Percentiles rank a stretch among this genome's conserved stretches.
phyloP scores from a whole-genome alignment of 2,797 vertebrate genomes.

The Strix occidentalis region DNA sequence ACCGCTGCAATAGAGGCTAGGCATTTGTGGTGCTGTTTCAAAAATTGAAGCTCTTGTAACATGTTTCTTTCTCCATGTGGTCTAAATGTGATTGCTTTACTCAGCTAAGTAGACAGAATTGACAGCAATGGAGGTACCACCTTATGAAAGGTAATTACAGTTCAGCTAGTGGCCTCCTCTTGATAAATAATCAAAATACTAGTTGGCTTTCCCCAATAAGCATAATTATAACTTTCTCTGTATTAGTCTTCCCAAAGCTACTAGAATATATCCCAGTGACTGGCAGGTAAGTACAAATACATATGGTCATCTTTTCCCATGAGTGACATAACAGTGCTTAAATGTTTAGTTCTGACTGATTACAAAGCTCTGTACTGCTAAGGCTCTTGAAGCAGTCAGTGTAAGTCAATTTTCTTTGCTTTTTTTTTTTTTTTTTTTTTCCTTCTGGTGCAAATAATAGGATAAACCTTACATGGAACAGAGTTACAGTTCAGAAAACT shows the following conservation, averaged over 20 bases:
- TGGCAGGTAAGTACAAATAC: not conserved
- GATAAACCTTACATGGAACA: not conserved
- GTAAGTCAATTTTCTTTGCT: not conserved
- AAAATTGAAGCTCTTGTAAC: not conserved
- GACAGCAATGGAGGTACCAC: not conserved
- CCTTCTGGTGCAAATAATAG: not conserved
- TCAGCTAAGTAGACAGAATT: not conserved
- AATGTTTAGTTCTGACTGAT: not conserved
- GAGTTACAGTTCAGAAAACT: not conserved
- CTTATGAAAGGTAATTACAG: not conserved
- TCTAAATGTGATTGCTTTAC: not conserved
- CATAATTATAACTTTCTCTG: not conserved
- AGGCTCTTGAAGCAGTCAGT: not conserved
- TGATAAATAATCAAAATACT: not conserved
- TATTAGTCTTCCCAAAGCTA: not conserved
- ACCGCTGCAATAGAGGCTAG: not conserved
- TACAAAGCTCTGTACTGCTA: not conserved
- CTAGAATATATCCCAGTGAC: not conserved
- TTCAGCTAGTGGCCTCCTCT: not conserved
- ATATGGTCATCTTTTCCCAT: not conserved
- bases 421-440: not conserved
- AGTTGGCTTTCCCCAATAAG: not conserved
- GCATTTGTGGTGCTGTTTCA: not conserved
- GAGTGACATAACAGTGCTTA: not conserved
- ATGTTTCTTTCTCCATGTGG: not conserved